phyloP scores from a whole-genome alignment of 2,113 vertebrate species.

The Gallinago undulata region DNA sequence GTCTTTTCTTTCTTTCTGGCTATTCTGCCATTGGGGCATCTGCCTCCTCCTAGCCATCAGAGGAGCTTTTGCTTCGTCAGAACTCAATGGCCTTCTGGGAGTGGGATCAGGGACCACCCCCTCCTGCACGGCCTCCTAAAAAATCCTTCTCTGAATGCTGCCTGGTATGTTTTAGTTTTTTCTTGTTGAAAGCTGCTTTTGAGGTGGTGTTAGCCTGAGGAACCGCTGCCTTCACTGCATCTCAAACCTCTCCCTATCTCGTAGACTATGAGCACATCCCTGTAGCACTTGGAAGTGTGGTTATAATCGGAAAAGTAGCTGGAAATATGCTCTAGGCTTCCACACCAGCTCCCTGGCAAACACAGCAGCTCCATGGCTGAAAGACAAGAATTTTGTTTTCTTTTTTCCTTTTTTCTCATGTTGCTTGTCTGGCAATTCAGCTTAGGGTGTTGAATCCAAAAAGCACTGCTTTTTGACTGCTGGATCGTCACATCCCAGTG shows the following conservation, averaged over 20 bases:
- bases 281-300: constrained; percentile 20
- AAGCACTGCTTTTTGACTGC: background rate
- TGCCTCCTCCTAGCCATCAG: constrained; percentile 78
- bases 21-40: constrained; percentile 58
- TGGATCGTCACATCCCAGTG: background rate
- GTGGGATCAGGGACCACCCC: constrained; percentile 88
- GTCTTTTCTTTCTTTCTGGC: constrained; percentile 63
- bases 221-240: background rate
- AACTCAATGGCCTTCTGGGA: constrained; percentile 95
- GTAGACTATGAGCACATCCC: background rate
- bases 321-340: background rate
- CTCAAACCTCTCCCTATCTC: background rate
- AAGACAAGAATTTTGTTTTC: background rate
- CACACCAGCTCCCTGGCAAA: background rate
- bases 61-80: constrained; percentile 85
- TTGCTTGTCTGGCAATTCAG: background rate
- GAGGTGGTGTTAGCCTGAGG: constrained; percentile 15
- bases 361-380: rapidly evolving
- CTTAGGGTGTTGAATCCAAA: background rate
- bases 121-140: constrained; percentile 88
- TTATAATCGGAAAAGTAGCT: constrained; percentile 35
- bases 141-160: constrained; percentile 93
- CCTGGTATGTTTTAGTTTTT: constrained; percentile 90
- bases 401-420: background rate
- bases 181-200: constrained; percentile 65